Evolutionary conservation across 2,888 invertebrate genomes (phyloP), one percentile per base, ranked within the genome.

Genomic region (Liopterus haemorrhoidalis): DNA sequence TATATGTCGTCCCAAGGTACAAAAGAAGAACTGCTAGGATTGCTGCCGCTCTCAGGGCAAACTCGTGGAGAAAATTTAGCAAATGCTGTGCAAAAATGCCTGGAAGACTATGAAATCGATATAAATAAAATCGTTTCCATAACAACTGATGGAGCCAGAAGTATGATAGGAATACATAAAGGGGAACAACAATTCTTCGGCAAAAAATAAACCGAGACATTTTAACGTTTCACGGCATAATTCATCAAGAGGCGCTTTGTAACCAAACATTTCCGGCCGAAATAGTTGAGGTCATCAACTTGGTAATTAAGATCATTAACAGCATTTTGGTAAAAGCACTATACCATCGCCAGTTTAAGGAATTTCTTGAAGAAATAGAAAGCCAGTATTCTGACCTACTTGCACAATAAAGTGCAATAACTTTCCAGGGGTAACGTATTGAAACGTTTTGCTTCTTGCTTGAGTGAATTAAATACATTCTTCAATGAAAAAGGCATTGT

Each of bases 381-480:
- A 42, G 27, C 30, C 45, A 49, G 36, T 51, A 54, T 46, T 48
- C 51, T 12, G 50, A 51, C 45, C 50, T 53, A n/a, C 49, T 55
- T 41, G 19, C 51, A 53, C 41, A 53, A 49, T 36, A 51, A 50
- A 45, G 51, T 50, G 46, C 36, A 49, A 46, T 52, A 54, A 48
- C 49, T 53, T 50, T 54, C 49, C 38, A 52, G 28, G 45, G 48
- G 51, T 42, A 40, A 48, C 12, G 47, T 54, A 24, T 49, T 54
- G 41, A 49, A 56, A 51, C 53, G 52, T 48, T 55, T 51, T 22
- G 22, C 36, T 18, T 33, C n/a, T 3, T 18, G 16, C 16, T n/a
- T n/a, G n/a, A n/a, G n/a, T n/a, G 55, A 57, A 57, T 55, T 56
- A 43, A 54, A 57, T 54, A 48, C 49, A 57, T 59, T 58, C 55